Percentiles rank a stretch among this genome's conserved stretches.
These are phyloP conservation scores for Gymnopithys bicolor DNA, from an alignment of 2,797 vertebrate species.

Conservation along the genomic window DNA sequence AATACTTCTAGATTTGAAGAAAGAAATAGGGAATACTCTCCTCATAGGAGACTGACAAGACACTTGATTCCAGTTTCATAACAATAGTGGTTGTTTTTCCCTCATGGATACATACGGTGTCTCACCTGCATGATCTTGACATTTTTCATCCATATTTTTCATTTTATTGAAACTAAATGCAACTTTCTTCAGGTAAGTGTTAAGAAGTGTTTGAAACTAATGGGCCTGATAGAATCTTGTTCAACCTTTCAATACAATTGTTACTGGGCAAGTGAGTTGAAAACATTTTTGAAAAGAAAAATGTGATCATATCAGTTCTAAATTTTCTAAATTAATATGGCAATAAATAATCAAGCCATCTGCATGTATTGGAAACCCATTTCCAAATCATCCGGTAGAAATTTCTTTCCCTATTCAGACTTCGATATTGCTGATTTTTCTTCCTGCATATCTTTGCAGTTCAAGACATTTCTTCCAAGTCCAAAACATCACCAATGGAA, in stretches of 20 bases:
- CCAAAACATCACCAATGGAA: background rate
- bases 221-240: background rate
- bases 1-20: background rate
- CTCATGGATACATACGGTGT: background rate
- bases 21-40: background rate
- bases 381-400: background rate
- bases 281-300: background rate
- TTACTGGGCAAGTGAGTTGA: background rate
- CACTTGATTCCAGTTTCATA: background rate
- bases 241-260: background rate
- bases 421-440: background rate
- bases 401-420: background rate
- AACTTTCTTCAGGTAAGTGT: background rate
- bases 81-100: background rate
- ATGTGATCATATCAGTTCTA: background rate
- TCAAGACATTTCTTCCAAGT: background rate
- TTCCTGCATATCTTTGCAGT: background rate
- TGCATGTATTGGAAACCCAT: background rate
- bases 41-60: background rate
- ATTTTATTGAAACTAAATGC: background rate
- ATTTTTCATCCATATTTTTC: background rate
- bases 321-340: background rate
- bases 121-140: background rate
- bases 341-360: background rate
- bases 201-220: background rate